phyloP scores from a whole-genome alignment of 2,888 invertebrate genomes.

The Subacronicta megacephala region DNA sequence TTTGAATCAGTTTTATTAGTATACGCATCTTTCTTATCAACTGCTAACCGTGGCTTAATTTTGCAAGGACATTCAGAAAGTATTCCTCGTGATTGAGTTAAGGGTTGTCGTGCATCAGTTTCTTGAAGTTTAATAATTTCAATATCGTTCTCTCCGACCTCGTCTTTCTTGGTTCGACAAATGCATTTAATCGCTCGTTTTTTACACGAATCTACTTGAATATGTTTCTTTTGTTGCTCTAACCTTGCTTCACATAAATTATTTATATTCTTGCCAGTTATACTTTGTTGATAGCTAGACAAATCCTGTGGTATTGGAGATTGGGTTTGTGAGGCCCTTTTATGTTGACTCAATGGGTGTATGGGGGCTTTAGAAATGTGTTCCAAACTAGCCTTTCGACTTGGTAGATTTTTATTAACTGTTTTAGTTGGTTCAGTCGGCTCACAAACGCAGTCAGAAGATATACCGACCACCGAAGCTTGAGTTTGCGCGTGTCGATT shows the following conservation, averaged over 20 bases:
- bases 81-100: too few relatives aligned
- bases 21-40: neutral
- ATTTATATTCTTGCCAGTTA: neutral
- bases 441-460: constrained; percentile 1
- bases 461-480: neutral
- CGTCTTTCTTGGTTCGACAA: neutral
- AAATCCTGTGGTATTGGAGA: neutral
- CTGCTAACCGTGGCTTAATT: too few relatives aligned
- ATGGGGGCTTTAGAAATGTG: neutral
- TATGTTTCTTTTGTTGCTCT: neutral
- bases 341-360: neutral
- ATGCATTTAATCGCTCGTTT: constrained; percentile 2
- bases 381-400: neutral
- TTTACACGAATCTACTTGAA: neutral
- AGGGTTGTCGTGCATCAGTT: too few relatives aligned
- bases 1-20: too few relatives aligned
- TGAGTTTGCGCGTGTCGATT: neutral
- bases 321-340: neutral
- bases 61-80: too few relatives aligned
- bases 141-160: neutral
- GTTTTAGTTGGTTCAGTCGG: neutral
- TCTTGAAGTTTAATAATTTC: too few relatives aligned
- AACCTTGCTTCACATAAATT: neutral
- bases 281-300: too few relatives aligned
- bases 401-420: neutral